These are phyloP conservation scores for Lycia hirtaria DNA, from an alignment of 2,888 invertebrate species.

Conservation along the genomic window DNA sequence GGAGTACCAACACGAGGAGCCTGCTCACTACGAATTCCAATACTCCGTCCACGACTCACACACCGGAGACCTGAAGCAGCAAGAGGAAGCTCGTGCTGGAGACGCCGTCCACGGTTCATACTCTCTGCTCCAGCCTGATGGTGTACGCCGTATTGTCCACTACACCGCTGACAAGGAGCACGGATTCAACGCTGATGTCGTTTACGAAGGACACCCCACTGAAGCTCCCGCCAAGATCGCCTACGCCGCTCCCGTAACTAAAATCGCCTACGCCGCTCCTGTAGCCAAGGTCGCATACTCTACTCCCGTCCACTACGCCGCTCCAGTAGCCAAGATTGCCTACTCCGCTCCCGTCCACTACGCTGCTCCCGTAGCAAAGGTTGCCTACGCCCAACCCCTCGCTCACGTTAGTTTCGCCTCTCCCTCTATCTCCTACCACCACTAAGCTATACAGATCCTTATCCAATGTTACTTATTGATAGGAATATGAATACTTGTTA, in stretches of 20 bases:
- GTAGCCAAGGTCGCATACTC: conserved; percentile 47
- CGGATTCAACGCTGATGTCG: conserved; percentile 79
- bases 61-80: conserved; percentile 78
- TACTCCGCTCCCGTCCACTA: conserved; percentile 54
- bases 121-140: conserved; percentile 79
- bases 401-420: conserved; percentile 69
- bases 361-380: conserved; percentile 45
- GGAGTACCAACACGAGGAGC: conserved; percentile 65
- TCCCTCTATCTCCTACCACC: conserved; percentile 72
- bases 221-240: conserved; percentile 41
- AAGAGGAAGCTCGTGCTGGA: conserved; percentile 74
- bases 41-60: conserved; percentile 77
- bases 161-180: conserved; percentile 73
- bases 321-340: conserved; percentile 44
- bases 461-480: conserved; percentile 57
- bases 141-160: conserved; percentile 75
- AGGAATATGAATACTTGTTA: conserved; percentile 44
- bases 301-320: conserved; percentile 39
- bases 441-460: conserved; percentile 50
- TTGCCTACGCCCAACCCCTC: conserved; percentile 53
- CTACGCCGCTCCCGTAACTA: conserved; percentile 35
- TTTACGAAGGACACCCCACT: conserved; percentile 73
- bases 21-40: conserved; percentile 75
- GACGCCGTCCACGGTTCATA: conserved; percentile 77
- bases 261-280: conserved; percentile 41